These are phyloP conservation scores for Ibycter americanus DNA, from an alignment of 2,797 vertebrate genomes.

Conservation along the genomic window DNA sequence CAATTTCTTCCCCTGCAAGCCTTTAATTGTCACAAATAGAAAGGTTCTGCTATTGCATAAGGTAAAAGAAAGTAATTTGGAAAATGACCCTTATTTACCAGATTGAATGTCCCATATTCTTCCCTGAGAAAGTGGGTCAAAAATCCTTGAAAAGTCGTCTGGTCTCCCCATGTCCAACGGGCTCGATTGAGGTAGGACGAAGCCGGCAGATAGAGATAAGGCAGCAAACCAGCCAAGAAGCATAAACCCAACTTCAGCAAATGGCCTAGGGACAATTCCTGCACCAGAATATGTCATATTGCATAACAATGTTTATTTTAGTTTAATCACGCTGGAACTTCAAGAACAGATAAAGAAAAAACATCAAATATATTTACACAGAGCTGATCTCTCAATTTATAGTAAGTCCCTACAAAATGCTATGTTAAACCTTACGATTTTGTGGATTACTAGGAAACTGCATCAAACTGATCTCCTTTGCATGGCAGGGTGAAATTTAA, in stretches of 20 bases:
- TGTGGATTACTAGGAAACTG: conserved; percentile 78
- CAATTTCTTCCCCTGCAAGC: neutral
- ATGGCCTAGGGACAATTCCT: conserved; percentile 84
- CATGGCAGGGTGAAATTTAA: conserved; percentile 74
- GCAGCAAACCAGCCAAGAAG: conserved; percentile 87
- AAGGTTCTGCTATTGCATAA: neutral
- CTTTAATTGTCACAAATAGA: neutral
- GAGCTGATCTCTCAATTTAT: conserved; percentile 77
- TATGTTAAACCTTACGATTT: conserved; percentile 73
- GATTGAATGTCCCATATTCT: conserved; percentile 96
- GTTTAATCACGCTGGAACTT: conserved; percentile 65
- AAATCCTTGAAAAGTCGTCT: conserved; percentile 89
- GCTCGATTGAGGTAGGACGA: conserved; percentile 88
- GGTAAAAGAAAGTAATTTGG: neutral
- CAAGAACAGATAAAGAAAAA: conserved; percentile 70
- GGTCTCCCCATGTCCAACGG: conserved; percentile 98
- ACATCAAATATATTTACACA: conserved; percentile 74
- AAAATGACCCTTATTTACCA: conserved; percentile 74
- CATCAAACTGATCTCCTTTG: conserved; percentile 76
- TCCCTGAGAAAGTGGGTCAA: conserved; percentile 92
- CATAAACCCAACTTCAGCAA: conserved; percentile 80
- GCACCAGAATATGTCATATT: conserved; percentile 55
- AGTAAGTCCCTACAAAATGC: conserved; percentile 75
- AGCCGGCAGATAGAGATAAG: conserved; percentile 90
- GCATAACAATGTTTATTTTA: conserved; percentile 59